phyloP scores from a whole-genome alignment of 2,113 vertebrate species.

The Podocnemis expansa region DNA sequence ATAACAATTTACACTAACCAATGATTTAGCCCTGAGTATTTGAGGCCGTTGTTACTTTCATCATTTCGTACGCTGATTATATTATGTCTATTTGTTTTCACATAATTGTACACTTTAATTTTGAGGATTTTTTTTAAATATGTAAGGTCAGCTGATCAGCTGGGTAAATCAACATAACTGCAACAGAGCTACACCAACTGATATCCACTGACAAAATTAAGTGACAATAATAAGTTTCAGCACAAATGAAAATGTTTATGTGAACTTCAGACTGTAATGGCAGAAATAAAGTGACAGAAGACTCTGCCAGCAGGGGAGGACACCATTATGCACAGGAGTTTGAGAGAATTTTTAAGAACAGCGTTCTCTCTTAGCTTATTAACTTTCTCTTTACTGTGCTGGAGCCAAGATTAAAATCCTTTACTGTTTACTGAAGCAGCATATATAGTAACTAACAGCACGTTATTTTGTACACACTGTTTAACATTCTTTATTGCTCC shows the following conservation, averaged over 20 bases:
- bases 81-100: background rate
- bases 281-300: constrained; percentile 37
- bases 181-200: background rate
- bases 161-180: rapidly evolving
- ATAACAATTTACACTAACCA: background rate
- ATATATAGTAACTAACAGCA: constrained; percentile 69
- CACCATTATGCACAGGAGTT: constrained; percentile 2
- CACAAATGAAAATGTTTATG: constrained; percentile 2
- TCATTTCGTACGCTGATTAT: background rate
- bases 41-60: background rate
- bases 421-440: constrained; percentile 76
- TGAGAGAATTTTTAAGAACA: constrained; percentile 44
- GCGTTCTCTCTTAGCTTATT: constrained; percentile 61
- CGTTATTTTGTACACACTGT: constrained; percentile 72
- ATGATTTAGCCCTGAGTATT: background rate
- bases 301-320: constrained; percentile 1
- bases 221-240: background rate
- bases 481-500: constrained; percentile 73
- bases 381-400: constrained; percentile 62
- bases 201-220: background rate
- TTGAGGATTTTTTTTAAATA: background rate
- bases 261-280: constrained; percentile 36
- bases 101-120: background rate
- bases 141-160: background rate
- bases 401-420: constrained; percentile 70